Percentiles rank a stretch among this genome's conserved stretches.
phyloP scores from a whole-genome alignment of 2,888 invertebrate species.

The Carpatolechia fugitivella region DNA sequence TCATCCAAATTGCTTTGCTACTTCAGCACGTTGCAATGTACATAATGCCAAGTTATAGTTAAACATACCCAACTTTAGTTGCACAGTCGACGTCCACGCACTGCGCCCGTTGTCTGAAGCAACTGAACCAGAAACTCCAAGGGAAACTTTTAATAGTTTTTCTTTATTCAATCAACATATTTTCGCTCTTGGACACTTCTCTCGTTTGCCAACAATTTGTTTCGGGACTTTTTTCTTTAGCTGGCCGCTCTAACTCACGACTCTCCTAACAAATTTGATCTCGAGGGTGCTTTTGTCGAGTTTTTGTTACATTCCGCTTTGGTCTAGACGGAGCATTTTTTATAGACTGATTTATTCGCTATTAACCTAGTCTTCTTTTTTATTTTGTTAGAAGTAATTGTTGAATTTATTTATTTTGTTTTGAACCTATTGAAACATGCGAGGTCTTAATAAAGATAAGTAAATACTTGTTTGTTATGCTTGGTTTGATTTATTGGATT shows the following conservation, averaged over 20 bases:
- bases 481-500: neutral
- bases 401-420: neutral
- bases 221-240: slow-evolving; percentile 65
- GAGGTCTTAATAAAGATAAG: neutral
- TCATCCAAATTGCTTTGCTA: slow-evolving; percentile 1
- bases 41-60: neutral
- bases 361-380: neutral
- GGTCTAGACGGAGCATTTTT: slow-evolving; percentile 58
- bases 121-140: slow-evolving; percentile 61
- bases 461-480: too few species aligned
- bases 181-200: slow-evolving; percentile 73
- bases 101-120: slow-evolving; percentile 52
- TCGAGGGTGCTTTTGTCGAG: slow-evolving; percentile 51
- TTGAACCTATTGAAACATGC: neutral
- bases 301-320: slow-evolving; percentile 48
- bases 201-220: slow-evolving; percentile 75
- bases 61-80: slow-evolving; percentile 24
- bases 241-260: slow-evolving; percentile 51
- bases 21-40: neutral
- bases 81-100: slow-evolving; percentile 41
- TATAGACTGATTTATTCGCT: slow-evolving; percentile 1
- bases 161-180: slow-evolving; percentile 79
- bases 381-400: neutral
- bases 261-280: slow-evolving; percentile 64
- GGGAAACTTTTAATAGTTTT: slow-evolving; percentile 76